A percentile compares a stretch with the other conserved stretches of the same genome.
Conservation (phyloP, 2,797 vertebrate genomes). For the Xenopus petersii region DNA sequence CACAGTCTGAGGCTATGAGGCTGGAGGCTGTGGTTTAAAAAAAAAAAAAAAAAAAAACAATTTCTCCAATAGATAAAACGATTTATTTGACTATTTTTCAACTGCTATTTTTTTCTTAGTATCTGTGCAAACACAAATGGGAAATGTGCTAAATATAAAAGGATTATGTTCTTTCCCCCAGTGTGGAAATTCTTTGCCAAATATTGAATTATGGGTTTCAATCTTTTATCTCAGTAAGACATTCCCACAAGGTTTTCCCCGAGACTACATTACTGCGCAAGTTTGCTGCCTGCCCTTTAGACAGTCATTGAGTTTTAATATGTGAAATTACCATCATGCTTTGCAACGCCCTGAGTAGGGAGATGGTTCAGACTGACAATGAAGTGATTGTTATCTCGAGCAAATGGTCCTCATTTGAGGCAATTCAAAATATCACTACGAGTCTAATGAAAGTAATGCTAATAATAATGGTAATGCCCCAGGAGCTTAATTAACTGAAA, state of each 20-base stretch:
- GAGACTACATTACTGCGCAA: not conserved
- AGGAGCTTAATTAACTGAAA: constrained; percentile 26
- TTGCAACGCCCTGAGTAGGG: not conserved
- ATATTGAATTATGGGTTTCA: too few relatives aligned
- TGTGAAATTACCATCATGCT: not conserved
- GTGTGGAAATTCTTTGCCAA: too few relatives aligned
- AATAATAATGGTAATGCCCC: constrained; percentile 16
- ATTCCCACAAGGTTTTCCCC: not conserved
- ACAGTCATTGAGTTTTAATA: not conserved
- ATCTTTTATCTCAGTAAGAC: too few relatives aligned
- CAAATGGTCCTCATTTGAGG: constrained; percentile 29
- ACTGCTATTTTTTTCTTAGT: too few relatives aligned
- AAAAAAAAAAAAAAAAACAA: too few relatives aligned
- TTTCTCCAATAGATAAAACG: too few relatives aligned
- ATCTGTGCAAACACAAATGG: too few relatives aligned
- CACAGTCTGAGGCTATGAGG: too few relatives aligned
- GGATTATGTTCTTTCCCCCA: too few relatives aligned
- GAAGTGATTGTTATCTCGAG: constrained; percentile 28
- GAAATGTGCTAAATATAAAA: too few relatives aligned
- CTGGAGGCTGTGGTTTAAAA: too few relatives aligned
- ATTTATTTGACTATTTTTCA: too few relatives aligned
- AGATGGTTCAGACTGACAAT: constrained; percentile 12
- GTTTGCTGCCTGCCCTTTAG: not conserved
- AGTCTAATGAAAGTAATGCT: constrained; percentile 24
- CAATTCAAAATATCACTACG: constrained; percentile 29